Percentiles rank a stretch among this genome's conserved stretches.
Conservation (phyloP, 2,113 vertebrate species). For the Puma concolor region DNA sequence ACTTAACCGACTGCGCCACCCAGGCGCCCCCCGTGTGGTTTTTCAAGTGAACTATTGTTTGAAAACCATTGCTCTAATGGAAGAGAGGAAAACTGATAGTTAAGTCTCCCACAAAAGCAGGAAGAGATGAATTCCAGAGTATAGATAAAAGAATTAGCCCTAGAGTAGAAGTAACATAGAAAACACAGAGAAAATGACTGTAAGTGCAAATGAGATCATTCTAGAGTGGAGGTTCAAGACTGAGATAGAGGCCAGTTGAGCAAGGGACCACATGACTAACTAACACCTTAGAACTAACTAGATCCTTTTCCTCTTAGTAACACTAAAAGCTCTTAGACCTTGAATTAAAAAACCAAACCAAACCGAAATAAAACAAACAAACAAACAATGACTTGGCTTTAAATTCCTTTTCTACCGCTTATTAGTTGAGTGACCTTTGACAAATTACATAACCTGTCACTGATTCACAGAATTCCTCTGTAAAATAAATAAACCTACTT, state of each 20-base stretch:
- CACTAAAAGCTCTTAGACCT: background rate
- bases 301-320: background rate
- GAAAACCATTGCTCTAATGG: background rate
- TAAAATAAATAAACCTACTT: slow-evolving; percentile 53
- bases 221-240: background rate
- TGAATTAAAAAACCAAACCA: background rate
- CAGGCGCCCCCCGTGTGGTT: background rate
- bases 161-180: background rate
- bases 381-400: background rate
- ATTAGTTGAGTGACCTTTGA: background rate
- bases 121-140: background rate
- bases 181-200: background rate
- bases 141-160: background rate
- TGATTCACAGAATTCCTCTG: background rate
- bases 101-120: background rate
- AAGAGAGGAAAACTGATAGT: background rate
- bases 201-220: background rate
- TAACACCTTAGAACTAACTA: background rate
- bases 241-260: background rate
- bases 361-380: background rate
- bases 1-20: too few relatives aligned
- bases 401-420: slow-evolving; percentile 1
- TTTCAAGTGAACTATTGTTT: background rate
- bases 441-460: slow-evolving; percentile 51
- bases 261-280: background rate